Evolutionary conservation across 2,888 invertebrate species (phyloP).

Genomic region (Drosophila suboccidentalis): DNA sequence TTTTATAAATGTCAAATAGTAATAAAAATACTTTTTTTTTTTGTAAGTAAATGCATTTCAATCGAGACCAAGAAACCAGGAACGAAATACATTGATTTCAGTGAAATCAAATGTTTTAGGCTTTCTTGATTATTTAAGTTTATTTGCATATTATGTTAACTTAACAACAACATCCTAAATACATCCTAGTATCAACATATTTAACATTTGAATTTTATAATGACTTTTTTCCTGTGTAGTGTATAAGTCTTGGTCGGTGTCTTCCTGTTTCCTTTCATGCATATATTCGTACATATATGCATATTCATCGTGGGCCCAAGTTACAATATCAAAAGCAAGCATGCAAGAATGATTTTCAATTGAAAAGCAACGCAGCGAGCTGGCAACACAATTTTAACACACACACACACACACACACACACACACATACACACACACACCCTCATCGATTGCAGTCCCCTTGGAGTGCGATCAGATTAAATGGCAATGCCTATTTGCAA

Average conservation of each 20-base stretch:
- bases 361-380: slow-evolving; percentile 64
- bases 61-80: too few relatives aligned
- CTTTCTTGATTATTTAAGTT: too few relatives aligned
- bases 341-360: slow-evolving; percentile 68
- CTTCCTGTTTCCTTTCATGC: neutral
- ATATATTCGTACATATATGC: neutral
- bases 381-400: slow-evolving; percentile 57
- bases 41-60: neutral
- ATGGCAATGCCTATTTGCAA: slow-evolving; percentile 65
- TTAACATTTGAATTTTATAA: too few relatives aligned
- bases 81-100: too few relatives aligned
- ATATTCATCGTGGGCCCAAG: slow-evolving; percentile 1
- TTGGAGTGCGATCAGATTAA: slow-evolving; percentile 54
- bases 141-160: too few relatives aligned
- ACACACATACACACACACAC: neutral
- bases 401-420: slow-evolving; percentile 12
- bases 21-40: too few relatives aligned
- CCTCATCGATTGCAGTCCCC: slow-evolving; percentile 1
- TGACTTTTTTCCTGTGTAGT: neutral
- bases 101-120: too few relatives aligned
- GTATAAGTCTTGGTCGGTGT: slow-evolving; percentile 14
- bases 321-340: slow-evolving; percentile 48
- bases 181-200: too few relatives aligned
- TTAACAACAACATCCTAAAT: too few relatives aligned
- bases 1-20: neutral